These are phyloP conservation scores for Apotomis capreana DNA, from an alignment of 2,888 invertebrate genomes.

Conservation along the genomic window DNA sequence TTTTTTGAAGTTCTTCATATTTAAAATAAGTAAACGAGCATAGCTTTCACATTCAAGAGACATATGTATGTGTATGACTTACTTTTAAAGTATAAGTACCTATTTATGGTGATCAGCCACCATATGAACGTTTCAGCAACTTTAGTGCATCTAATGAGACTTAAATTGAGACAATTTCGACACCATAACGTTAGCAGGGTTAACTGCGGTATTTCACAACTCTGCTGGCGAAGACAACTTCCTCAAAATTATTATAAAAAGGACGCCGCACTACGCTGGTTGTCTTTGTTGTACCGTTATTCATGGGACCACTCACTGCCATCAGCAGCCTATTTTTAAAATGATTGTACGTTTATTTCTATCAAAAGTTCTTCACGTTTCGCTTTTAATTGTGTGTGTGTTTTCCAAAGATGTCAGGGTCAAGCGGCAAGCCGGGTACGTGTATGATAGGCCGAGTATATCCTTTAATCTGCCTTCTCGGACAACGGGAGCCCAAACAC, in stretches of 20 bases:
- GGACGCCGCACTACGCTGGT: conserved; percentile 51
- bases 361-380: conserved; percentile 48
- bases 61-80: not conserved
- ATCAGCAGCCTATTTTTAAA: conserved; percentile 45
- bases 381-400: conserved; percentile 42
- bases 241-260: conserved; percentile 68
- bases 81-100: not conserved
- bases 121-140: conserved; percentile 18
- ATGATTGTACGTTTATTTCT: conserved; percentile 52
- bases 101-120: conserved; percentile 7
- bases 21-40: too few relatives aligned
- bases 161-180: conserved; percentile 17
- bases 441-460: conserved; percentile 71
- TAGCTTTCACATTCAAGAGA: too few relatives aligned
- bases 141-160: conserved; percentile 17
- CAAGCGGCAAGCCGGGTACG: conserved; percentile 75
- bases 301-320: conserved; percentile 1
- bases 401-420: conserved; percentile 52
- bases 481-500: conserved; percentile 60
- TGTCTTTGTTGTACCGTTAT: conserved; percentile 51
- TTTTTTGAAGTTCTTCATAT: too few relatives aligned
- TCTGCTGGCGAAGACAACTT: conserved; percentile 52
- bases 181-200: conserved; percentile 51
- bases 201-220: conserved; percentile 62
- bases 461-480: conserved; percentile 71